Evolutionary conservation across 2,797 vertebrate species (phyloP).

Genomic region (Falco berigora): DNA sequence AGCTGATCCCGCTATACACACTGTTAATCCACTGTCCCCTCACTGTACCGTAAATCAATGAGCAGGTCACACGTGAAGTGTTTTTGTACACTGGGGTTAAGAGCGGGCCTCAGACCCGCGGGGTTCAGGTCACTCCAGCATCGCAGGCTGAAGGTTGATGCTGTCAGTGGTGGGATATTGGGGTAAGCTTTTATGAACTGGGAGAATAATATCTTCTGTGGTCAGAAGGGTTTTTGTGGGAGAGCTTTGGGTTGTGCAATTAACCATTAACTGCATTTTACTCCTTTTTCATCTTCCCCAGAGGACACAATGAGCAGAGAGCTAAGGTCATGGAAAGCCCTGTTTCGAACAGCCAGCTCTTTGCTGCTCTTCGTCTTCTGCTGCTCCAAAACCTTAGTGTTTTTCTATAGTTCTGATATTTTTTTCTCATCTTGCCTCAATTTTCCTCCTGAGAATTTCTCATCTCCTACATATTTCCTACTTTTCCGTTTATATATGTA

Average conservation of each 20-base stretch:
- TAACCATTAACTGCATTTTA: background rate
- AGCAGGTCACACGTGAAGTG: background rate
- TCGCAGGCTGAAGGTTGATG: background rate
- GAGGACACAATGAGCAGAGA: background rate
- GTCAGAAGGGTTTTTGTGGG: background rate
- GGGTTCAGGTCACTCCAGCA: background rate
- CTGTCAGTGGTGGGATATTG: background rate
- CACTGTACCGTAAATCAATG: constrained; percentile 42
- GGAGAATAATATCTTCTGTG: background rate
- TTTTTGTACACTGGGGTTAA: constrained; percentile 8
- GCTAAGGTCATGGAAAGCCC: background rate
- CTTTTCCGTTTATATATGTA: fast-evolving
- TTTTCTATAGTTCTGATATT: background rate
- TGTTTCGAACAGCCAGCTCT: background rate
- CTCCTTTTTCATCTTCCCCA: background rate
- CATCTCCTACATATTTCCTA: background rate
- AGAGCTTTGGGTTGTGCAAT: background rate
- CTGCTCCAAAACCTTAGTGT: background rate
- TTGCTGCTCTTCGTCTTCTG: background rate
- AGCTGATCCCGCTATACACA: constrained; percentile 13
- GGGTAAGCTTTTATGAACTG: constrained; percentile 25
- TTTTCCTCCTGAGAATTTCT: background rate
- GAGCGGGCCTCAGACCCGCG: background rate
- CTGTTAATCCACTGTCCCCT: constrained; percentile 58
- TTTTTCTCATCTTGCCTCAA: background rate